A percentile compares a stretch with the other conserved stretches of the same genome.
Evolutionary conservation across 2,888 invertebrate genomes (phyloP).

Genomic region (Hylaea fasciaria): DNA sequence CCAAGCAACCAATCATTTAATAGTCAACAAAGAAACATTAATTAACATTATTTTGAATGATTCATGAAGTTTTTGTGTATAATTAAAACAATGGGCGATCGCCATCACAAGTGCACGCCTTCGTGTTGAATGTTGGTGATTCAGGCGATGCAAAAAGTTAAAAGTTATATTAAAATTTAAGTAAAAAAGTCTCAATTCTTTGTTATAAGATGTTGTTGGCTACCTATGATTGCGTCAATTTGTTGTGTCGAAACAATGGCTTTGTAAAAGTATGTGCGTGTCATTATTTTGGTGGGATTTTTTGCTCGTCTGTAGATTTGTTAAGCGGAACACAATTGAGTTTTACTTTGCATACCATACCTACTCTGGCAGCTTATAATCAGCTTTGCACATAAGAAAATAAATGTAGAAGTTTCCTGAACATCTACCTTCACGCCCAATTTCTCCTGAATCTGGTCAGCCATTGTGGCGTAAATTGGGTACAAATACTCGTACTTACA

Average conservation of each 20-base stretch:
- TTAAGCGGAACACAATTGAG: too few relatives aligned
- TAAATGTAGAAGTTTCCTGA: too few relatives aligned
- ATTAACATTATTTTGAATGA: constrained; percentile 36
- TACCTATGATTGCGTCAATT: constrained; percentile 19
- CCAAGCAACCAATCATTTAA: neutral
- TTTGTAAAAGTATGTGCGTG: constrained; percentile 10
- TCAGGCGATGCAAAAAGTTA: constrained; percentile 17
- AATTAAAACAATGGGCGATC: constrained; percentile 39
- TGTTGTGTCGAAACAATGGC: constrained; percentile 13
- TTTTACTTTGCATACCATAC: too few relatives aligned
- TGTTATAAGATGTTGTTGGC: constrained; percentile 5
- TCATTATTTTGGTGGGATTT: constrained; percentile 18
- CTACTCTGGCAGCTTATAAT: too few relatives aligned
- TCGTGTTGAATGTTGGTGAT: constrained; percentile 11
- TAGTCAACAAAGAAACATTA: constrained; percentile 37
- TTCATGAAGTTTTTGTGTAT: constrained; percentile 40
- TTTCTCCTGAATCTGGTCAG: too few relatives aligned
- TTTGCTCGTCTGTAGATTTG: neutral
- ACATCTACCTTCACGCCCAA: too few relatives aligned
- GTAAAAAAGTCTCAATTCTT: constrained; percentile 5
- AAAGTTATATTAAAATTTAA: neutral
- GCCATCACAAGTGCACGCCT: constrained; percentile 26
- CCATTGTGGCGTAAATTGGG: too few relatives aligned
- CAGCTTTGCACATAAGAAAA: too few relatives aligned
- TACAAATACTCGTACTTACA: too few relatives aligned